phyloP scores from a whole-genome alignment of 2,888 invertebrate genomes.

The Dasypogon diadema region DNA sequence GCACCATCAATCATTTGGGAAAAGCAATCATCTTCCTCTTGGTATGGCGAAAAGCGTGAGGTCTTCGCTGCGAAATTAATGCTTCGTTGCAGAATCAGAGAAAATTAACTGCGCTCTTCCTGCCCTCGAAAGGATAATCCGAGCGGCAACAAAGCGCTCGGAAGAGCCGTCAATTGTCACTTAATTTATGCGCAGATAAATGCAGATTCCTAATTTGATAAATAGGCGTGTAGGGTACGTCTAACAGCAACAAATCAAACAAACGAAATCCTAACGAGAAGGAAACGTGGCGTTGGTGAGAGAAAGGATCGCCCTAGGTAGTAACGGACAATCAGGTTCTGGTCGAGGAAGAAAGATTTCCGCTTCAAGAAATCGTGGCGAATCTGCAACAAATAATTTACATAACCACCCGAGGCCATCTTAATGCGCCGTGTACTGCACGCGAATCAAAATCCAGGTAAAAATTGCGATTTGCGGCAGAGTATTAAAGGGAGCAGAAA shows the following conservation, averaged over 20 bases:
- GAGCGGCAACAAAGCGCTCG: neutral
- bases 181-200: slow-evolving; percentile 34
- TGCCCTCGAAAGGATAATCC: slow-evolving; percentile 22
- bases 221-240: slow-evolving; percentile 20
- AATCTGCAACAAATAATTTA: slow-evolving; percentile 15
- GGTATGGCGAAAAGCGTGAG: neutral
- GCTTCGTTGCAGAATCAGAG: neutral
- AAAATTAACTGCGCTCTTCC: slow-evolving; percentile 27
- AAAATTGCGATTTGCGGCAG: neutral
- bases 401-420: neutral
- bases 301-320: slow-evolving; percentile 28
- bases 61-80: neutral
- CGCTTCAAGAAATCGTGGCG: neutral
- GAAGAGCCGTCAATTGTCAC: slow-evolving; percentile 33
- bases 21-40: slow-evolving; percentile 31
- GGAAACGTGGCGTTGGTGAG: slow-evolving; percentile 14
- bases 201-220: slow-evolving; percentile 33
- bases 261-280: slow-evolving; percentile 22
- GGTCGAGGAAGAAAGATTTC: neutral
- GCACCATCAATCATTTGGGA: slow-evolving; percentile 37
- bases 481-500: slow-evolving; percentile 6
- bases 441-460: slow-evolving; percentile 1
- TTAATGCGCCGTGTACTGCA: slow-evolving; percentile 21
- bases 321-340: neutral
- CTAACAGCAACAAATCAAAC: neutral